Base-by-base conservation (phyloP, 2,113 vertebrate genomes). In the Urocitellus parryii region DNA sequence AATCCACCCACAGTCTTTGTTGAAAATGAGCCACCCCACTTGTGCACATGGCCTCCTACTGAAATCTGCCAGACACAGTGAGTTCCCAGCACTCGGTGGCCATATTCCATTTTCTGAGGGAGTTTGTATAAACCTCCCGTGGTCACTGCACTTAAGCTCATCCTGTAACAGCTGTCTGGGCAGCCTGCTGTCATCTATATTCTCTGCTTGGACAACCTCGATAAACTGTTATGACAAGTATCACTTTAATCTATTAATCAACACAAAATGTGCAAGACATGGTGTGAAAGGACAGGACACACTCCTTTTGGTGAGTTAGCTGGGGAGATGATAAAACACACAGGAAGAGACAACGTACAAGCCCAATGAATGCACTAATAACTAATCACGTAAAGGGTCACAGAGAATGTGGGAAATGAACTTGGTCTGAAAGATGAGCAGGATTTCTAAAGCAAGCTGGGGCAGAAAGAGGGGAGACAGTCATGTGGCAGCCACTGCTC, bases 171-270 rank as follows among this genome's bases (percentile, higher is more conserved):
- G 96, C 95, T 95, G 92, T 73, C 68, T 65, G 87, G 53, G 83
- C 48, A 93, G 87, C 37, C 83, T 53, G 45, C 53, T 90, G 90
- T 86, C 96, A 97, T 97, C 72, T 89, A 94, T 95, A 95, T 96
- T 93, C 93, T 94, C 80, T 94, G 95, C 90, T 95, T 97, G 94
- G 96, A 97, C 96, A 97, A 92, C 65, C 61, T 61, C 2, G 25
- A 90, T 96, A 96, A 97, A 97, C 84, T 97, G 97, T 98, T 97
- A 97, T 96, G 97, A 98, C 96, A 97, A 96, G 95, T 84, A 95
- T 94, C 90, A 94, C 96, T 97, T 97, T 94, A 95, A 96, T 70
- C 90, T 81, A 97, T 97, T 97, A 97, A 97, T 97, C 97, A 97
- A 95, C 96, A 95, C 80, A 37, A 96, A 96, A 93, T 91, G 83